phyloP scores from a whole-genome alignment of 2,113 vertebrate genomes.

The Canis aureus region DNA sequence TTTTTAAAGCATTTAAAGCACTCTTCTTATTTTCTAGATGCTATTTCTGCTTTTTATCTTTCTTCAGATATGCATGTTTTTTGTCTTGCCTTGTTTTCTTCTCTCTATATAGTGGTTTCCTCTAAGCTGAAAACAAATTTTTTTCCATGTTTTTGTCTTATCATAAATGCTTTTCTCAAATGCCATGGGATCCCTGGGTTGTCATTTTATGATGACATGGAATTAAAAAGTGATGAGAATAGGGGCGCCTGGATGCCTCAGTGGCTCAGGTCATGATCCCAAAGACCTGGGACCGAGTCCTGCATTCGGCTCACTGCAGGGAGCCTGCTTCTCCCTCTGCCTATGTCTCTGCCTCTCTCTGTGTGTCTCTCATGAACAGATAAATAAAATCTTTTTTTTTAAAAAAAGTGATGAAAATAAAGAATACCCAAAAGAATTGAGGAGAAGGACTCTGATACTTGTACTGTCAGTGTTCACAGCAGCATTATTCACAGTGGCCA shows the following conservation, averaged over 20 bases:
- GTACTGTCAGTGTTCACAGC: not conserved
- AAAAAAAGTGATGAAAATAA: not conserved
- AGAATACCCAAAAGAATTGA: not conserved
- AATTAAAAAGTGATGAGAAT: not conserved
- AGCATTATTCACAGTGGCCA: not conserved
- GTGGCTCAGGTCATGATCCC: too few species aligned
- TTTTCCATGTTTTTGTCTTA: not conserved
- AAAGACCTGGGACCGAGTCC: too few species aligned
- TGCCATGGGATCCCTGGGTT: not conserved
- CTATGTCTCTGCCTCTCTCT: too few species aligned
- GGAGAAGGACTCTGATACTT: not conserved
- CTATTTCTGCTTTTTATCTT: not conserved
- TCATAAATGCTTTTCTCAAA: not conserved
- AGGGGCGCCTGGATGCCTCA: not conserved
- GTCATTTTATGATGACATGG: not conserved
- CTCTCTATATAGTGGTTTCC: not conserved
- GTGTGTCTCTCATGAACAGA: too few species aligned
- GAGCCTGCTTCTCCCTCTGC: too few species aligned
- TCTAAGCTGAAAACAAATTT: not conserved
- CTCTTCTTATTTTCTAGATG: not conserved
- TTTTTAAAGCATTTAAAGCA: not conserved
- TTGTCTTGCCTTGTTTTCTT: not conserved
- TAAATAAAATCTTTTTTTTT: not conserved
- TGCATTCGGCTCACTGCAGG: too few species aligned
- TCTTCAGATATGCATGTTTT: not conserved